A percentile compares a stretch with the other conserved stretches of the same genome.
Evolutionary conservation across 1,140 invertebrate species (phyloP).

Genomic region (Diabrotica virgifera): DNA sequence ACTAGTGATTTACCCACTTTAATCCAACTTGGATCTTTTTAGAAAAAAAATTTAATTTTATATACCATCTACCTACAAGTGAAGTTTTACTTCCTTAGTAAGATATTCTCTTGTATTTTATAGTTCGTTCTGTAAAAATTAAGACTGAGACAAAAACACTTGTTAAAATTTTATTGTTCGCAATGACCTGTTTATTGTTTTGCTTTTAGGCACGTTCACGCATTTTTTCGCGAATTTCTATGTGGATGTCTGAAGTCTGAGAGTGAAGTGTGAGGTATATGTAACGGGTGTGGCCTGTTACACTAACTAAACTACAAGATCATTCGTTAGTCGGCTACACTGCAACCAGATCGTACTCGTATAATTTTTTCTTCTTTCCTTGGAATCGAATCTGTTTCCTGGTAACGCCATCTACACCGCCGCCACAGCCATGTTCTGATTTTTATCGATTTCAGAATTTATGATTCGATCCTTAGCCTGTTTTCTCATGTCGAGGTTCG

Average conservation of each 20-base stretch:
- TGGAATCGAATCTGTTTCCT: not conserved
- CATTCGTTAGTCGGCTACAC: not conserved
- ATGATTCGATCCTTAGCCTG: not conserved
- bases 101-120: too few species aligned
- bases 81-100: too few species aligned
- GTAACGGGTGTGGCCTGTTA: not conserved
- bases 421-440: not conserved
- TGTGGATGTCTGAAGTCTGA: not conserved
- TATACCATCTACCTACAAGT: too few species aligned
- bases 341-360: not conserved
- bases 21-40: too few species aligned
- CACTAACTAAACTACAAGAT: not conserved
- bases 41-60: too few species aligned
- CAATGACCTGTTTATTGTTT: too few species aligned
- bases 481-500: too few species aligned
- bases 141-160: too few species aligned
- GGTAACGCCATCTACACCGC: not conserved
- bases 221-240: not conserved
- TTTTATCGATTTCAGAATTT: not conserved
- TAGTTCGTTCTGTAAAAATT: too few species aligned
- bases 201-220: too few species aligned
- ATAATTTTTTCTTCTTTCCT: not conserved
- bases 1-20: too few species aligned
- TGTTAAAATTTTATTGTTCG: too few species aligned
- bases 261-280: not conserved